These are phyloP conservation scores for Lapara coniferarum DNA, from an alignment of 2,888 invertebrate genomes.

Conservation along the genomic window DNA sequence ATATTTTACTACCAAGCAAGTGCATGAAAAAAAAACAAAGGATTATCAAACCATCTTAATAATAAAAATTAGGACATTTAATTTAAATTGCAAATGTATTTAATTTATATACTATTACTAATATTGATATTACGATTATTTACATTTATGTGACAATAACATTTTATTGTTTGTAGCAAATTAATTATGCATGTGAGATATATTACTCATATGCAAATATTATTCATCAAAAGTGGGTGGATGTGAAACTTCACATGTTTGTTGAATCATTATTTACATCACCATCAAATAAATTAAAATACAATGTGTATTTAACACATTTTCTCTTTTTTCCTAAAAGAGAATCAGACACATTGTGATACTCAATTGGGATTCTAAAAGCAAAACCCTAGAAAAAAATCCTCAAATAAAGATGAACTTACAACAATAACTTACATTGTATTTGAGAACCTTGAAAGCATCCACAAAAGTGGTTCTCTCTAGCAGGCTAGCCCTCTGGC, in stretches of 20 bases:
- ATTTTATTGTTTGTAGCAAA: not conserved
- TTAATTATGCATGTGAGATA: not conserved
- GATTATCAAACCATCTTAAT: no score
- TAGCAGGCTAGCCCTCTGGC: constrained; percentile 83
- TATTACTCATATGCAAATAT: constrained; percentile 28
- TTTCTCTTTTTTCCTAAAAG: not conserved
- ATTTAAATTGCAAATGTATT: no score
- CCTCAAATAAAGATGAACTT: not conserved
- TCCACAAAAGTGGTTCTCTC: constrained; percentile 87
- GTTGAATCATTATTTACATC: constrained; percentile 32
- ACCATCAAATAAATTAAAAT: not conserved
- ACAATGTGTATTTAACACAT: not conserved
- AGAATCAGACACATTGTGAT: not conserved
- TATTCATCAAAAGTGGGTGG: constrained; percentile 53
- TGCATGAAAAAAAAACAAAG: no score
- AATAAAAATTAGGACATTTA: no score
- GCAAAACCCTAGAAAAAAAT: not conserved
- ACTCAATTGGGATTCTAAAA: no score
- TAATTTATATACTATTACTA: no score
- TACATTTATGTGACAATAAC: no score
- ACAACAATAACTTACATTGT: constrained; percentile 84
- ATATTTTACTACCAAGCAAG: no score
- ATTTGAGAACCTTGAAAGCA: constrained; percentile 92
- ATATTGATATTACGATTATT: no score
- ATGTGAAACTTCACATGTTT: constrained; percentile 30